Base-by-base conservation (phyloP, 2,113 vertebrate species). In the Cariama cristata region DNA sequence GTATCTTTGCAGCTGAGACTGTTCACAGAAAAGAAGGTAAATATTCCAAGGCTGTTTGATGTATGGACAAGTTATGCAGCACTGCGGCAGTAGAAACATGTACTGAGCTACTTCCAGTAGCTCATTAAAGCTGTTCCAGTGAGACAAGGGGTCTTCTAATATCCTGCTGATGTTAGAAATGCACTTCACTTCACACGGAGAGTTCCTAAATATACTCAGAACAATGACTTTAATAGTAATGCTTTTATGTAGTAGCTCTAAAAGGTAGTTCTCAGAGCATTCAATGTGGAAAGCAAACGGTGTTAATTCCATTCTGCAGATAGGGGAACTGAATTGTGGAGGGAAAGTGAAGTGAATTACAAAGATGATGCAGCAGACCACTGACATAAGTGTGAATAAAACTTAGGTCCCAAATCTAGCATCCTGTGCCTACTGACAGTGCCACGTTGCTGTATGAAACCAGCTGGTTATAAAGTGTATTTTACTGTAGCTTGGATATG, bases 71-170 rank as follows among this genome's bases (percentile, higher is more conserved):
- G 73, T 76, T 95, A 67, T 71, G 72, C 68, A 94, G 75, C 53
- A n/a, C 83, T 26, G 49, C 92, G 76, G 86, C 72, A 84, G 80
- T 53, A 82, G 93, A 87, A 96, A 79, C 73, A 68, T 53, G 15
- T 76, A 68, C 53, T 60, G 85, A 96, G 72, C 71, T 93, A 73
- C 81, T 90, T 96, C 63, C 71, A 96, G 49, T 45, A 88, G 67
- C 80, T 96, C 93, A 76, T 96, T 96, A 95, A 93, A 93, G 53
- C 86, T 85, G 83, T 81, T 94, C 76, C 73, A 89, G 53, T 95
- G 93, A 87, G 93, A 91, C 89, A 94, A 93, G 66, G 72, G 67
- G 38, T 89, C 93, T 92, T 93, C 91, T 93, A 47, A 85, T 95
- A 82, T 59, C 94, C 89, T 91, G 72, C 86, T 96, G 90, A 50